Percentiles rank a stretch among this genome's conserved stretches.
Evolutionary conservation across 1,140 invertebrate species (phyloP).

Genomic region (Anagrus nilaparvatae): DNA sequence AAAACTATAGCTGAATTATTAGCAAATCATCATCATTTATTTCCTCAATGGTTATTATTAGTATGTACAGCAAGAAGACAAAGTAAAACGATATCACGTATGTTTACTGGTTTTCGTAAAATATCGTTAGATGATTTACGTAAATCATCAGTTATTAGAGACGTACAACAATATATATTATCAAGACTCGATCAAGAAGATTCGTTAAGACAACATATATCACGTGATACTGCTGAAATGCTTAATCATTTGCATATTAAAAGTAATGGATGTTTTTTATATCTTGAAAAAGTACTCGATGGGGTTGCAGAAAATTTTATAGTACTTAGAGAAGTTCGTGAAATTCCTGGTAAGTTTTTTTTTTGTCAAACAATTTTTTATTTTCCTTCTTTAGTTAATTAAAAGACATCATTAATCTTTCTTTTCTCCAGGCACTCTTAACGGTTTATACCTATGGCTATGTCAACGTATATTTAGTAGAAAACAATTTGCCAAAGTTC

Average conservation of each 20-base stretch:
- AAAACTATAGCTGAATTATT: constrained; percentile 76
- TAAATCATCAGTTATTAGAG: constrained; percentile 78
- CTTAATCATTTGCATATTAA: constrained; percentile 93
- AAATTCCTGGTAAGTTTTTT: constrained; percentile 57
- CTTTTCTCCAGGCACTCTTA: constrained; percentile 60
- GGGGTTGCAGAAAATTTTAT: constrained; percentile 90
- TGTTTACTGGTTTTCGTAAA: constrained; percentile 93
- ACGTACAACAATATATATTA: constrained; percentile 92
- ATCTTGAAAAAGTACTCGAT: constrained; percentile 85
- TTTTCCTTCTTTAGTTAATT: background rate
- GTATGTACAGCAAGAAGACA: constrained; percentile 83
- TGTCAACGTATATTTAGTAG: constrained; percentile 85
- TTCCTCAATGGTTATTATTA: constrained; percentile 86
- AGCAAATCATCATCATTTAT: constrained; percentile 81
- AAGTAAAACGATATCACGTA: constrained; percentile 73
- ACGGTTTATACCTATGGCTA: constrained; percentile 90
- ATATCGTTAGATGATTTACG: constrained; percentile 81
- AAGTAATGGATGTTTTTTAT: constrained; percentile 91
- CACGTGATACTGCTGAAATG: constrained; percentile 80
- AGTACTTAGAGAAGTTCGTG: constrained; percentile 70
- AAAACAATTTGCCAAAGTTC: constrained; percentile 78
- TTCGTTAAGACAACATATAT: constrained; percentile 67
- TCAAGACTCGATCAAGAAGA: constrained; percentile 78
- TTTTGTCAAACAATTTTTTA: too few relatives aligned
- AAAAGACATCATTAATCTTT: background rate